Conservation (phyloP, 1,140 invertebrate species). For the Sweltsa coloradensis region DNA sequence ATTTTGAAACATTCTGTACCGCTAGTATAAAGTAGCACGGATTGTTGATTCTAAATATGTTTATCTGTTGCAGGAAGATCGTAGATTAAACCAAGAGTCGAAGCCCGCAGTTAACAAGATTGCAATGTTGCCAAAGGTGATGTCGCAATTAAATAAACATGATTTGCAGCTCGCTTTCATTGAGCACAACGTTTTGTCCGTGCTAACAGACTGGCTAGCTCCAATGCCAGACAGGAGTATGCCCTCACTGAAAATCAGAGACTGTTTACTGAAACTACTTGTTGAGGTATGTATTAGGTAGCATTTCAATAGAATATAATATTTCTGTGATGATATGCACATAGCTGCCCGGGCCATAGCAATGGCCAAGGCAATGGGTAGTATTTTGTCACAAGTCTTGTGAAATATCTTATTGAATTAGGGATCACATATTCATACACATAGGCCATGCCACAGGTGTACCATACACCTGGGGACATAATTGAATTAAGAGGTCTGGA, state of each 20-base stretch:
- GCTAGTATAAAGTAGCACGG: no score
- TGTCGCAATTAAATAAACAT: conserved; percentile 88
- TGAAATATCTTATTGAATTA: no score
- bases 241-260: conserved; percentile 83
- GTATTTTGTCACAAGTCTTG: no score
- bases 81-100: conserved; percentile 67
- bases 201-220: conserved; percentile 94
- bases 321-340: no score
- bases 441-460: no score
- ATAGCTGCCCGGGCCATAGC: no score
- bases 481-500: no score
- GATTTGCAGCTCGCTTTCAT: conserved; percentile 91
- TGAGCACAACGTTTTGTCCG: conserved; percentile 85
- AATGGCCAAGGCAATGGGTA: no score
- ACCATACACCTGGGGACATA: no score
- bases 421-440: no score
- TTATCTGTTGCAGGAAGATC: conserved; percentile 54
- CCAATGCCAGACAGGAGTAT: conserved; percentile 94
- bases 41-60: no score
- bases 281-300: conserved; percentile 74
- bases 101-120: conserved; percentile 87
- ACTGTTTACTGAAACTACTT: conserved; percentile 76
- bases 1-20: conserved; percentile 1
- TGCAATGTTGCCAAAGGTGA: conserved; percentile 72
- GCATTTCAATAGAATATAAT: no score